Conservation (phyloP, 2,888 invertebrate species). For the Drosophila koepferae region DNA sequence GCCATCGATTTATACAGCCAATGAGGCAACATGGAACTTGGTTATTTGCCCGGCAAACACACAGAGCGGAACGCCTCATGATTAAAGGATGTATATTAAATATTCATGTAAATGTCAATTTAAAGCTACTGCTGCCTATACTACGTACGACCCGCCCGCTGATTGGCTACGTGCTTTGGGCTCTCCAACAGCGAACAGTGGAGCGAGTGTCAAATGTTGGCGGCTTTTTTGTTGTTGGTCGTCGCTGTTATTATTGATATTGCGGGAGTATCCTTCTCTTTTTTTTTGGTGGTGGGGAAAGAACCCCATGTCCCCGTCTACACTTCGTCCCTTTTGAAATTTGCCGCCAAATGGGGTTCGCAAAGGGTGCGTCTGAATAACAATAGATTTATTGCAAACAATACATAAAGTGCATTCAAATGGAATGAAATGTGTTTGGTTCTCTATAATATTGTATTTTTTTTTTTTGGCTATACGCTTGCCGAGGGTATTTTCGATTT, state of each 20-base stretch:
- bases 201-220: constrained; percentile 66
- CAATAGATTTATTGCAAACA: constrained; percentile 80
- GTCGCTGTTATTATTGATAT: constrained; percentile 66
- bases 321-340: constrained; percentile 39
- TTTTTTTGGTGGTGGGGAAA: constrained; percentile 3
- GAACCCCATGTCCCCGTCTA: neutral
- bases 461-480: constrained; percentile 8
- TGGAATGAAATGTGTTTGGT: constrained; percentile 60
- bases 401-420: constrained; percentile 74
- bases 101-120: constrained; percentile 82
- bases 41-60: constrained; percentile 53
- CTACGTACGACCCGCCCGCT: constrained; percentile 15
- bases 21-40: constrained; percentile 49
- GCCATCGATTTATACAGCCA: constrained; percentile 32
- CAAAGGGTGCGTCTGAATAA: constrained; percentile 56
- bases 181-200: constrained; percentile 8
- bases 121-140: constrained; percentile 62
- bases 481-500: neutral
- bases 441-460: constrained; percentile 26
- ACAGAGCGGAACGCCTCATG: constrained; percentile 45
- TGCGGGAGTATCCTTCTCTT: constrained; percentile 53
- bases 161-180: constrained; percentile 47
- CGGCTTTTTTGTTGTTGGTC: constrained; percentile 48
- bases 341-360: constrained; percentile 51
- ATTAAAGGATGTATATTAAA: constrained; percentile 80